Percentiles rank a stretch among this genome's conserved stretches.
Conservation (phyloP, 2,797 vertebrate species). For the Sylvia borin region DNA sequence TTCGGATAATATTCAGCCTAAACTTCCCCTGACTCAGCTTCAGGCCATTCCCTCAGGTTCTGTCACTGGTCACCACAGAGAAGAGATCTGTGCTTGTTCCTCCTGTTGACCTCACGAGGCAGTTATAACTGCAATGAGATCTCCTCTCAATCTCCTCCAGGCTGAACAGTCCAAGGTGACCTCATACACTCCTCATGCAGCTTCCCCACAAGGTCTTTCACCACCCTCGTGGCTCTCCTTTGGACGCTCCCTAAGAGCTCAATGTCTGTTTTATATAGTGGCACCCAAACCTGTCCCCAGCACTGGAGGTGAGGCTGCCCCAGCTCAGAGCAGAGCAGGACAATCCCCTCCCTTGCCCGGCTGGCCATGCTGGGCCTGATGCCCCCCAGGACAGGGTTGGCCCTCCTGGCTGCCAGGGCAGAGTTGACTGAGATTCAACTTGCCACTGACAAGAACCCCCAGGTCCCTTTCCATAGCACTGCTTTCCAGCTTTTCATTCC, state of each 20-base stretch:
- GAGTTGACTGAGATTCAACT: not conserved
- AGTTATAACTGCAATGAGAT: not conserved
- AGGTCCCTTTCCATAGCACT: not conserved
- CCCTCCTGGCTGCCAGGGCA: not conserved
- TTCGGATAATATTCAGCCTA: not conserved
- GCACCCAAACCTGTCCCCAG: fast-evolving
- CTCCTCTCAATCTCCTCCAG: not conserved
- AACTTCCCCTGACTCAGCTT: not conserved
- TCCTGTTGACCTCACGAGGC: fast-evolving
- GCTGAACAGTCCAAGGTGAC: not conserved
- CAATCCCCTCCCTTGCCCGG: fast-evolving
- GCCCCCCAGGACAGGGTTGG: fast-evolving
- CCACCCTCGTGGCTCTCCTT: fast-evolving
- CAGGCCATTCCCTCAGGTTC: fast-evolving
- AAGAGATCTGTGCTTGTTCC: not conserved
- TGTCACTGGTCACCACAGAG: not conserved
- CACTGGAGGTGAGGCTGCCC: fast-evolving
- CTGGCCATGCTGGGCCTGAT: not conserved
- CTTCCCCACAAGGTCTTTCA: not conserved
- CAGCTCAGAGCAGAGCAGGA: fast-evolving
- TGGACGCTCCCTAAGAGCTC: not conserved
- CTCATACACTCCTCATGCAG: not conserved
- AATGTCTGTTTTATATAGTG: not conserved
- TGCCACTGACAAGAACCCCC: fast-evolving
- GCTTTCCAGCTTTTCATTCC: not conserved